phyloP scores from a whole-genome alignment of 1,140 invertebrate genomes.

The Globodera rostochiensis region DNA sequence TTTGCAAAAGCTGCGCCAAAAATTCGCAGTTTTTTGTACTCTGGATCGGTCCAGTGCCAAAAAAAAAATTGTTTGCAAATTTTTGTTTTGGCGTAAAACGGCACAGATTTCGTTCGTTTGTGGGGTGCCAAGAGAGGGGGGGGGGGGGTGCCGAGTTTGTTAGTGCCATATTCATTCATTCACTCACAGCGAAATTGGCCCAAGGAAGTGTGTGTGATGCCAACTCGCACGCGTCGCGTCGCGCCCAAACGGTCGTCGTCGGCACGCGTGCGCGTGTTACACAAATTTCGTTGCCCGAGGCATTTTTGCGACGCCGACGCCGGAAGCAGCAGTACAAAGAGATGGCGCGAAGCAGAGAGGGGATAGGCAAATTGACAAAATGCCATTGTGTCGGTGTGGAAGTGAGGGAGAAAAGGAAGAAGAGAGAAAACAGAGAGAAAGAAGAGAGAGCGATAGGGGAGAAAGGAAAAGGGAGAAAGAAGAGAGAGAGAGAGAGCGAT shows the following conservation, averaged over 20 bases:
- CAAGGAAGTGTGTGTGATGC: not conserved
- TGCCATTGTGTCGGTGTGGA: too few relatives aligned
- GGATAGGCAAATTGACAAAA: not conserved
- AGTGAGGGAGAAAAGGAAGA: not conserved
- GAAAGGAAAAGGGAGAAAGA: not conserved
- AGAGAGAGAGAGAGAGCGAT: not conserved
- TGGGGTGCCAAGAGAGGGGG: too few relatives aligned
- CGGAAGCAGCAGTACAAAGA: not conserved
- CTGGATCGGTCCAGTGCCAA: too few relatives aligned
- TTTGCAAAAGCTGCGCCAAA: too few relatives aligned
- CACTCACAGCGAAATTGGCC: not conserved
- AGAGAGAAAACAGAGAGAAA: not conserved
- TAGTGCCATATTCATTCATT: not conserved
- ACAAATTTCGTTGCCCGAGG: not conserved
- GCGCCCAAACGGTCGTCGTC: too few relatives aligned
- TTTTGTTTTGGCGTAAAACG: too few relatives aligned
- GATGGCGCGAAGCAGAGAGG: not conserved
- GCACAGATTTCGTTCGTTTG: too few relatives aligned
- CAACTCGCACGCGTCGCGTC: not conserved
- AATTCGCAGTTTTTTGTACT: too few relatives aligned
- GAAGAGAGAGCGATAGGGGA: not conserved
- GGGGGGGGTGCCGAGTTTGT: not conserved
- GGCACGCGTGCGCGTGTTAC: not conserved
- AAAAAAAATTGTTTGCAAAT: too few relatives aligned
- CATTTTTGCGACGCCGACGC: not conserved